phyloP scores from a whole-genome alignment of 1,140 invertebrate genomes.

The Eubasilissa regina region DNA sequence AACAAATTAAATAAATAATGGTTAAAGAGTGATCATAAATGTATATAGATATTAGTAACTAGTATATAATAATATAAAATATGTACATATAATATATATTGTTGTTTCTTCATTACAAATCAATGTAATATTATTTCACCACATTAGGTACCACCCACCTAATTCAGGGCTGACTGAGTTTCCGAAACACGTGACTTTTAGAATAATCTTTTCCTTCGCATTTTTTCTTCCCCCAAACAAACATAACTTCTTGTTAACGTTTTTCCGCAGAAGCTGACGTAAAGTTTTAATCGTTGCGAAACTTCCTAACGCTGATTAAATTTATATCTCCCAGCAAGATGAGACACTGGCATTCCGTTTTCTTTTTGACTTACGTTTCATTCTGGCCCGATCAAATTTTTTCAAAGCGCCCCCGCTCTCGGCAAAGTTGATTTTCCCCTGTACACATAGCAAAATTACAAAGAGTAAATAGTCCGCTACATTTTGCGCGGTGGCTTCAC shows the following conservation, averaged over 20 bases:
- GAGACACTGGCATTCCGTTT: slow-evolving; percentile 34
- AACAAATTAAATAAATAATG: no score
- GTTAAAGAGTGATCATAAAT: no score
- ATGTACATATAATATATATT: no score
- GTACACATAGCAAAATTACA: not conserved
- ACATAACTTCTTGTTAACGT: slow-evolving; percentile 60
- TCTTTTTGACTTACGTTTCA: slow-evolving; percentile 30
- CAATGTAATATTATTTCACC: no score
- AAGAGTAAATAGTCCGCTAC: not conserved
- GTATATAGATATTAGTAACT: no score
- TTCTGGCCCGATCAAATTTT: not conserved
- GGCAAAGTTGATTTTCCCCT: not conserved
- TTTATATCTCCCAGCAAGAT: slow-evolving; percentile 54
- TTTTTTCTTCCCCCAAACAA: slow-evolving; percentile 54
- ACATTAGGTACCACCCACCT: no score
- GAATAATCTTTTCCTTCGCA: slow-evolving; percentile 30
- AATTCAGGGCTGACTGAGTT: not conserved
- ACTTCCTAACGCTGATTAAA: slow-evolving; percentile 58
- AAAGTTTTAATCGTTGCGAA: slow-evolving; percentile 58
- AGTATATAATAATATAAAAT: no score
- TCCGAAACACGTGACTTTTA: slow-evolving; percentile 4
- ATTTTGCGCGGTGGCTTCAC: not conserved
- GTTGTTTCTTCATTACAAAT: no score
- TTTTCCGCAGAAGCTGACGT: slow-evolving; percentile 54
- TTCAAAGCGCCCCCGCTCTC: not conserved